A percentile compares a stretch with the other conserved stretches of the same genome.
Evolutionary conservation across 2,888 invertebrate species (phyloP).

Genomic region (Lepidocyrtinus sp.): DNA sequence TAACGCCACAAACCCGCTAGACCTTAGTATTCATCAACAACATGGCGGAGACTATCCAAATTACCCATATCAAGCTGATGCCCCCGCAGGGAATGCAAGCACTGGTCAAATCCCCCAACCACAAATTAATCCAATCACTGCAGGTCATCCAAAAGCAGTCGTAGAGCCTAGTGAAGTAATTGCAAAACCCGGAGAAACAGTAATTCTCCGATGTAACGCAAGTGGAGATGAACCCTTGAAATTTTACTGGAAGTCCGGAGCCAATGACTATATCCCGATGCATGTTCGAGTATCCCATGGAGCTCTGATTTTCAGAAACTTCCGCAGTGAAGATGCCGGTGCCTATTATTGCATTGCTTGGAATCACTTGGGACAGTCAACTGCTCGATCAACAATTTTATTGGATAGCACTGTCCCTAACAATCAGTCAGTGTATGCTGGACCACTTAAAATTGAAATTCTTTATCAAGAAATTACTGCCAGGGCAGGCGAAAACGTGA

Average conservation of each 20-base stretch:
- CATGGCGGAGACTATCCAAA: slow-evolving; percentile 47
- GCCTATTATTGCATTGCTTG: slow-evolving; percentile 59
- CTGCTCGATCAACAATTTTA: slow-evolving; percentile 38
- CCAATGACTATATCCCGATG: slow-evolving; percentile 55
- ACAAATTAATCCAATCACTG: background rate
- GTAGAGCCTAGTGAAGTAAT: slow-evolving; percentile 39
- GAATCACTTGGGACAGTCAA: slow-evolving; percentile 58
- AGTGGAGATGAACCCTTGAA: slow-evolving; percentile 60
- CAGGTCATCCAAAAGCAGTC: slow-evolving; percentile 48
- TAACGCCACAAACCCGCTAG: background rate
- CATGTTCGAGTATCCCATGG: slow-evolving; percentile 61
- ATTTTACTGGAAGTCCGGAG: slow-evolving; percentile 64
- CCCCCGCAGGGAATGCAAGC: background rate
- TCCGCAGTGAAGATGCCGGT: slow-evolving; percentile 57
- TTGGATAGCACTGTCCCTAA: slow-evolving; percentile 29
- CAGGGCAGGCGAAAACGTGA: slow-evolving; percentile 53
- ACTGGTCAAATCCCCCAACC: background rate
- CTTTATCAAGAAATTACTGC: slow-evolving; percentile 33
- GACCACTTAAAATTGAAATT: slow-evolving; percentile 22
- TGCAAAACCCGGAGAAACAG: slow-evolving; percentile 59
- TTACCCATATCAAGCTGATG: slow-evolving; percentile 46
- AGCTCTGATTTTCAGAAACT: slow-evolving; percentile 50
- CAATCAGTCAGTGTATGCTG: too few species aligned
- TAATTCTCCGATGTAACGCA: slow-evolving; percentile 58
- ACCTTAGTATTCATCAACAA: background rate